Evolutionary conservation across 2,113 vertebrate species (phyloP), one percentile per base, ranked within the genome.

Genomic region (Struthio camelus): DNA sequence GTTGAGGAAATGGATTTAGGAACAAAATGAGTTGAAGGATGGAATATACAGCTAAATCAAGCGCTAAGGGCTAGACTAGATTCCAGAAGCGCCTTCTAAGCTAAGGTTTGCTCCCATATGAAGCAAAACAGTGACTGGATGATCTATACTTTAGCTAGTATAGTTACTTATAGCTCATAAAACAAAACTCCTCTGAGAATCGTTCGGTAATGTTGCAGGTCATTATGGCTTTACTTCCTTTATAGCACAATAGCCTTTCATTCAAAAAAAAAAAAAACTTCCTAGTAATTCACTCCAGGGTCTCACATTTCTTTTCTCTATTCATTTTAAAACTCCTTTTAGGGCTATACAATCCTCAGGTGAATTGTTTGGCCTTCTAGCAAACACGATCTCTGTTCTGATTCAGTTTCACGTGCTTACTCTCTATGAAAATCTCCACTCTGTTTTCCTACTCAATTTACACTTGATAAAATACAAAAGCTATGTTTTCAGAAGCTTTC

Each of bases 331-430:
- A 66, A 59, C 13, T 34, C 40, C 65, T 76, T 87, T 80, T 80
- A 46, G 61, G n/a, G 38, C 72, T 93, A n/a, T 77, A 62, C 23
- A 80, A 76, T 61, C 70, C 59, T 84, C 44, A 87, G 6, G 36
- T 80, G 82, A 84, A 77, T 79, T 93, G 30, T 87, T 85, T 85
- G 67, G 75, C 78, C n/a, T 91, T 92, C 90, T 80, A 50, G 32
- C 42, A 75, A 72, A 88, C 50, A 15, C 28, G 58, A 2, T 66
- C 12, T 65, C 80, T 83, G 46, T 85, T 85, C 34, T 79, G 34
- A 62, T 90, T 86, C 64, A 72, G 22, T 76, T 92, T 80, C 28
- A 23, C 62, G 14, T 71, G 25, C 22, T 85, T 81, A 42, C 2
- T 51, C 10, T 78, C 14, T 32, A 58, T 9, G 38, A 82, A 85